Conservation (phyloP, 2,888 invertebrate genomes). For the Megastigmus dorsalis region DNA sequence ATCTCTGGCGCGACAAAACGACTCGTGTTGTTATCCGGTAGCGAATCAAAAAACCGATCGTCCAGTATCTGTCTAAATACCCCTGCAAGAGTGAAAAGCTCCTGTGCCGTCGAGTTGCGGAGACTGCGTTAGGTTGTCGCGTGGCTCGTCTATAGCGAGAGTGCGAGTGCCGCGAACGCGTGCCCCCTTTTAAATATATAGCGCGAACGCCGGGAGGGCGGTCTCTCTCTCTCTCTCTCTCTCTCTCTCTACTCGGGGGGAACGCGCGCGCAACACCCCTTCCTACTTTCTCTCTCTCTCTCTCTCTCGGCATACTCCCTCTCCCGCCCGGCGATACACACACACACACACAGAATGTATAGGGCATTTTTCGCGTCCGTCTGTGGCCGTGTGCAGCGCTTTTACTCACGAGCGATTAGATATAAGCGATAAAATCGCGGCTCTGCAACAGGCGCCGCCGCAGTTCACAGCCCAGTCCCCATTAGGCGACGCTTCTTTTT, state of each 20-base stretch:
- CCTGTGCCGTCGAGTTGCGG: too few species aligned
- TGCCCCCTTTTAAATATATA: conserved; percentile 51
- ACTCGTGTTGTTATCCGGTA: too few species aligned
- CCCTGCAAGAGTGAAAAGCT: too few species aligned
- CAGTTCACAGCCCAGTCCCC: background rate
- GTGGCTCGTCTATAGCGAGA: conserved; percentile 31
- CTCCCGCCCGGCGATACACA: background rate
- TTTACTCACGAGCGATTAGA: conserved; percentile 7
- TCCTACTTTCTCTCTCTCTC: background rate
- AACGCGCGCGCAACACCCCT: conserved; percentile 18
- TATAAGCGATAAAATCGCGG: background rate
- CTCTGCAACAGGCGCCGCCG: background rate
- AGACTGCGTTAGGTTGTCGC: too few species aligned
- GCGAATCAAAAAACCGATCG: too few species aligned
- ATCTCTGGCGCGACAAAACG: too few species aligned
- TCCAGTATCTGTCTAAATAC: too few species aligned
- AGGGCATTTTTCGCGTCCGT: too few species aligned
- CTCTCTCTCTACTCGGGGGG: background rate
- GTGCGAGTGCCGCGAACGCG: conserved; percentile 35
- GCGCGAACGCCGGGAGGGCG: conserved; percentile 30
- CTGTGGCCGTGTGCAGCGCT: background rate
- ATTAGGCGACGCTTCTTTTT: too few species aligned
- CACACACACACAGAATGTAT: too few species aligned
- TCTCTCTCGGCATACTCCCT: background rate
- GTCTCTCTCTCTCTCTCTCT: background rate